These are phyloP conservation scores for Troglohyphantes excavatus DNA, from an alignment of 2,888 invertebrate genomes.

Conservation along the genomic window DNA sequence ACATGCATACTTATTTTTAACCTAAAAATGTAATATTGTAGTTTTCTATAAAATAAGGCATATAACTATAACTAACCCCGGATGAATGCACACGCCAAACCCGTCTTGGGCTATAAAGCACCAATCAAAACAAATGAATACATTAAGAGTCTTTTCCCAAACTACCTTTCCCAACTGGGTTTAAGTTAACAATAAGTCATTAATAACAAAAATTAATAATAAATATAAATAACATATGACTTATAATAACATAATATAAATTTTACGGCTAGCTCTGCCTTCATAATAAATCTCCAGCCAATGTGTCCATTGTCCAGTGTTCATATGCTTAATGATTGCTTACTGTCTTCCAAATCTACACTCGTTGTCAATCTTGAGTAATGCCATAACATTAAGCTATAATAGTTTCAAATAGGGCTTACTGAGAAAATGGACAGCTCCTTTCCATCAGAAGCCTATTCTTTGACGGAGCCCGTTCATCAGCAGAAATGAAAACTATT, in stretches of 20 bases:
- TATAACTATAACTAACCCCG: no score
- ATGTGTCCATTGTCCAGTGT: background rate
- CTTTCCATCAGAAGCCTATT: slow-evolving; percentile 49
- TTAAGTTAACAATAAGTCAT: no score
- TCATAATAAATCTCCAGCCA: background rate
- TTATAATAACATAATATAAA: background rate
- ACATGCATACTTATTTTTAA: no score
- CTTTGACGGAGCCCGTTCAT: slow-evolving; percentile 56
- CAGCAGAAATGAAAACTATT: slow-evolving; percentile 50
- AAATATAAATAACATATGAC: no score
- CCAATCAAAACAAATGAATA: no score
- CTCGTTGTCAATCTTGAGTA: slow-evolving; percentile 45
- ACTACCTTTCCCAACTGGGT: no score
- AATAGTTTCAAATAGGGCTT: slow-evolving; percentile 44
- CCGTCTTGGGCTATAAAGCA: no score
- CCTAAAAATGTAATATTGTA: no score
- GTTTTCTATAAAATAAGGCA: no score
- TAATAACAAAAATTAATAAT: no score
- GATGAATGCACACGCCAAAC: no score
- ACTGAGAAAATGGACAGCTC: slow-evolving; percentile 45
- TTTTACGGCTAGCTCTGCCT: background rate
- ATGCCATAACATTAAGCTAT: slow-evolving; percentile 37
- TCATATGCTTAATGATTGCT: background rate
- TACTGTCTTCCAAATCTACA: background rate
- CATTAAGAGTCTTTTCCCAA: no score